Evolutionary conservation across 2,888 invertebrate species (phyloP).

Genomic region (Coelogynopora nodosa): DNA sequence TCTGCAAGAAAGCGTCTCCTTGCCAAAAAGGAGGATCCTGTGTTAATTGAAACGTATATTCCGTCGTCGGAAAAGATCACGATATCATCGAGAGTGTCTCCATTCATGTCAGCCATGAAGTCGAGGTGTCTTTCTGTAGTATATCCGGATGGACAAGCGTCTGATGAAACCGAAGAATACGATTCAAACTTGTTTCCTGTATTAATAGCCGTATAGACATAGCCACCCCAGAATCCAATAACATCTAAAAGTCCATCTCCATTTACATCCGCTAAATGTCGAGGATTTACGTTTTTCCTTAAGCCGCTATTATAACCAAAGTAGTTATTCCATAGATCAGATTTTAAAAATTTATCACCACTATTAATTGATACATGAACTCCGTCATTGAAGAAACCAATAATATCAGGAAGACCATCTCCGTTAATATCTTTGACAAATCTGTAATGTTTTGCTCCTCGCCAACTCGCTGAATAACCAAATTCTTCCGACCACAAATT

Average conservation of each 20-base stretch:
- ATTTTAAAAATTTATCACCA: neutral
- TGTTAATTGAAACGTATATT: neutral
- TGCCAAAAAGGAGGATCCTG: neutral
- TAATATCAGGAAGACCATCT: conserved; percentile 42
- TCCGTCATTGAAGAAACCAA: conserved; percentile 36
- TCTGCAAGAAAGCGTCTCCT: neutral
- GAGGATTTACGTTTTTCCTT: too few species aligned
- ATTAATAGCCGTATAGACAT: neutral
- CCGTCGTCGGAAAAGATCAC: neutral
- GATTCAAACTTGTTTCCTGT: neutral
- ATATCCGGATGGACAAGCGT: neutral
- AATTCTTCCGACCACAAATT: conserved; percentile 34
- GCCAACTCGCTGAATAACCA: neutral
- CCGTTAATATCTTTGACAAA: conserved; percentile 42
- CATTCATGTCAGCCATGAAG: neutral
- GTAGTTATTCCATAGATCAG: neutral
- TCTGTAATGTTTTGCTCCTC: conserved; percentile 7
- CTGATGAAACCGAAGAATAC: neutral
- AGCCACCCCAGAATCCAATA: conserved; percentile 28
- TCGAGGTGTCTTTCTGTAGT: neutral
- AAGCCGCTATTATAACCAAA: too few species aligned
- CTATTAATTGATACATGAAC: conserved; percentile 39
- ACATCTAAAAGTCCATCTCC: conserved; percentile 42
- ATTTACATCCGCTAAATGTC: conserved; percentile 41
- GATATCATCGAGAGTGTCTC: neutral